These are phyloP conservation scores for Myotis lucifugus DNA, from an alignment of 2,113 vertebrate species.

Conservation along the genomic window DNA sequence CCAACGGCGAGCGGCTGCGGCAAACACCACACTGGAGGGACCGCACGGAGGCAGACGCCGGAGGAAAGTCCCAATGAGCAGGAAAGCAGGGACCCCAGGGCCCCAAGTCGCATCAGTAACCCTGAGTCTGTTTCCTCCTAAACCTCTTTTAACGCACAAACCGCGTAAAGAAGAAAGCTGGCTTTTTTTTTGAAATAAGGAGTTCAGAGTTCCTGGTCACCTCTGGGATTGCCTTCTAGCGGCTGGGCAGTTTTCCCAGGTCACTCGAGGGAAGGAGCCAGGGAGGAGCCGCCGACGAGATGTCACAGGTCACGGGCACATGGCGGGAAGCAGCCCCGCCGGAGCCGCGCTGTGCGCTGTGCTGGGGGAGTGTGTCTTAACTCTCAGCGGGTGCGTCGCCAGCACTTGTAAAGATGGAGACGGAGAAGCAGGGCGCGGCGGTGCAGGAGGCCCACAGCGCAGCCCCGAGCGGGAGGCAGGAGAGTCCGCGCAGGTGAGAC, in stretches of 20 bases:
- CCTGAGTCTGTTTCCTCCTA: neutral
- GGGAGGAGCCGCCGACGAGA: neutral
- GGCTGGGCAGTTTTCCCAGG: neutral
- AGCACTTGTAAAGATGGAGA: too few relatives aligned
- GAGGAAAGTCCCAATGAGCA: neutral
- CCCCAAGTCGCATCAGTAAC: neutral
- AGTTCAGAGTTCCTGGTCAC: neutral
- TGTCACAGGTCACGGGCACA: neutral
- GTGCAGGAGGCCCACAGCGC: too few relatives aligned
- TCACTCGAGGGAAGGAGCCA: neutral
- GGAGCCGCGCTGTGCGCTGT: neutral
- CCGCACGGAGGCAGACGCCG: neutral
- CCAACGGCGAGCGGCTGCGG: conserved; percentile 75
- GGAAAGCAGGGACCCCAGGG: too few relatives aligned
- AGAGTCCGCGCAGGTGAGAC: too few relatives aligned
- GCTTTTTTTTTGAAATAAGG: too few relatives aligned
- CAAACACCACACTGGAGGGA: neutral
- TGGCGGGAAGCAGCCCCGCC: rapidly evolving
- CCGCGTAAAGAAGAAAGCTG: neutral
- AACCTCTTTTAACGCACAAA: neutral
- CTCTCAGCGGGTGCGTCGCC: neutral
- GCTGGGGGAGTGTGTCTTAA: neutral
- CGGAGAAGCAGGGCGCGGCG: too few relatives aligned
- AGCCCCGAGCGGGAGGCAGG: too few relatives aligned
- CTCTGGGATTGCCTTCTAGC: neutral